Evolutionary conservation across 2,888 invertebrate species (phyloP).

Genomic region (Ecliptopera silaceata): DNA sequence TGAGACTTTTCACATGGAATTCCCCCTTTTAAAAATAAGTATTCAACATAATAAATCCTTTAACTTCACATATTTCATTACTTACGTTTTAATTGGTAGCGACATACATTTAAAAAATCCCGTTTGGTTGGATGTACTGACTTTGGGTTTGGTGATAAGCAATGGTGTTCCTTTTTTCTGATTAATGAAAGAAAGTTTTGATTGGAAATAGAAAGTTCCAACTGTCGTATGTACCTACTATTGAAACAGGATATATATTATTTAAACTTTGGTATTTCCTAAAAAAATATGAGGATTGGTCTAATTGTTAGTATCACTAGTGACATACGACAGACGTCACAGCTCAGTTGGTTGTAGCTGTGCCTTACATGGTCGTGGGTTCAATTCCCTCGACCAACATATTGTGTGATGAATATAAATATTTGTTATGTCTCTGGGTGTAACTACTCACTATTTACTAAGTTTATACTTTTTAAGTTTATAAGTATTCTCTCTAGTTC

Average conservation of each 20-base stretch:
- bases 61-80: neutral
- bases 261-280: slow-evolving; percentile 5
- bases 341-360: too few relatives aligned
- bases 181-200: neutral
- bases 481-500: too few relatives aligned
- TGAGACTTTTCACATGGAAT: slow-evolving; percentile 10
- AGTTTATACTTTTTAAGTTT: too few relatives aligned
- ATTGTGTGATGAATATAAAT: too few relatives aligned
- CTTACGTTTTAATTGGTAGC: slow-evolving; percentile 8
- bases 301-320: slow-evolving; percentile 6
- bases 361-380: too few relatives aligned
- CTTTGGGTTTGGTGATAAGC: neutral
- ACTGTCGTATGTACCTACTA: too few relatives aligned
- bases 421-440: too few relatives aligned
- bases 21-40: neutral
- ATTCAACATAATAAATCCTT: slow-evolving; percentile 1
- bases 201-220: neutral
- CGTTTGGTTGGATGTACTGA: neutral
- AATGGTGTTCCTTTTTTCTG: neutral
- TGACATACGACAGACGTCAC: neutral
- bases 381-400: too few relatives aligned
- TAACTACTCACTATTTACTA: too few relatives aligned
- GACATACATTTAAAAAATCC: neutral
- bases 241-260: too few relatives aligned
- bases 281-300: neutral